These are phyloP conservation scores for Parochlus steinenii DNA, from an alignment of 2,888 invertebrate genomes.

Conservation along the genomic window DNA sequence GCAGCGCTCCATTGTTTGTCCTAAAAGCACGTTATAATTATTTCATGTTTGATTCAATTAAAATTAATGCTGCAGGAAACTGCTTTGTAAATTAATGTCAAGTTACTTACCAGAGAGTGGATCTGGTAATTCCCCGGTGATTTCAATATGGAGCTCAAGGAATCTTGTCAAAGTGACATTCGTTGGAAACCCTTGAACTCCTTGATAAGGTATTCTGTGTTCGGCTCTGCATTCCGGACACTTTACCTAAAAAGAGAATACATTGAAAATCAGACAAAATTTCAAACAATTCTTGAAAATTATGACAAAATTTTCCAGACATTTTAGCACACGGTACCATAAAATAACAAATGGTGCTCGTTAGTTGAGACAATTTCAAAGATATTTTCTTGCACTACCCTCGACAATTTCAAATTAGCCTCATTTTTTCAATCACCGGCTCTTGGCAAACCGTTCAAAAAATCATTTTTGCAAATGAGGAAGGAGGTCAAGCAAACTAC, in stretches of 20 bases:
- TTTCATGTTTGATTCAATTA: neutral
- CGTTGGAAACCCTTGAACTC: slow-evolving; percentile 85
- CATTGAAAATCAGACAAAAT: no score
- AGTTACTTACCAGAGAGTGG: slow-evolving; percentile 52
- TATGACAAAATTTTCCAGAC: no score
- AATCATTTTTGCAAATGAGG: no score
- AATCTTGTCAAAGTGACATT: slow-evolving; percentile 92
- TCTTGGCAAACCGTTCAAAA: no score
- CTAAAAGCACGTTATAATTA: slow-evolving; percentile 16
- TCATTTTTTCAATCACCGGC: no score
- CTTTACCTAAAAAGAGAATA: slow-evolving; percentile 50
- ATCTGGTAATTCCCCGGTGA: slow-evolving; percentile 79
- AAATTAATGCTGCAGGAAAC: neutral
- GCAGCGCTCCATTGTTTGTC: slow-evolving; percentile 84
- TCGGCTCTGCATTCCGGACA: slow-evolving; percentile 97
- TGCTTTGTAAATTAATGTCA: neutral
- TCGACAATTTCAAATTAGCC: no score
- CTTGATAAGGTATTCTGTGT: slow-evolving; percentile 90
- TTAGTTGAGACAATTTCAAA: no score
- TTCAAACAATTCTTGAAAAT: no score
- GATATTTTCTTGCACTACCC: no score
- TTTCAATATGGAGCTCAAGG: slow-evolving; percentile 84
- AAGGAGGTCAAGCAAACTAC: no score
- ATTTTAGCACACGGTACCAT: no score
- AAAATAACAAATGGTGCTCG: no score